Conservation (phyloP, 2,888 invertebrate species). For the Lasioglossum pauxillum region DNA sequence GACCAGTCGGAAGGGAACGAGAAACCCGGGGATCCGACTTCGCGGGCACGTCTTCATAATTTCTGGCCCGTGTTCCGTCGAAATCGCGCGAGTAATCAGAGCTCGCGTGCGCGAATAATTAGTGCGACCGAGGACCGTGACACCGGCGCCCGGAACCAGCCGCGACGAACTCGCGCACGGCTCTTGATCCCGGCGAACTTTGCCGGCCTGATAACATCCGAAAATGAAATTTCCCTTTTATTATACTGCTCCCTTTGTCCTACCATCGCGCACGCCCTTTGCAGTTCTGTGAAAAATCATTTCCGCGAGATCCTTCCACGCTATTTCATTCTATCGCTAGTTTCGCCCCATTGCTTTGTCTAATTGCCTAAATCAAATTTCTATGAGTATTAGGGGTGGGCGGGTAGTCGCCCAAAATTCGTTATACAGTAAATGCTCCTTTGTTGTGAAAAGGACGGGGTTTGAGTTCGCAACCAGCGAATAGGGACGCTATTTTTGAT, state of each 20-base stretch:
- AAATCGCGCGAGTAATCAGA: conserved; percentile 44
- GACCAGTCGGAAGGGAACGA: conserved; percentile 42
- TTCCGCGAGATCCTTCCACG: background rate
- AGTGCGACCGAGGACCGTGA: background rate
- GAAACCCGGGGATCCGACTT: conserved; percentile 27
- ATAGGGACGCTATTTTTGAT: too few relatives aligned
- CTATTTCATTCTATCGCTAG: too few relatives aligned
- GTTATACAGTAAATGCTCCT: too few relatives aligned
- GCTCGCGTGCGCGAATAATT: conserved; percentile 46
- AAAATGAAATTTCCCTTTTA: background rate
- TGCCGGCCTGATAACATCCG: background rate
- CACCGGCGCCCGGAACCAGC: background rate
- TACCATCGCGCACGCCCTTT: too few relatives aligned
- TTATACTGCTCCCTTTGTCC: too few relatives aligned
- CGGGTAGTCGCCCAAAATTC: too few relatives aligned
- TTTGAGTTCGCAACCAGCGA: too few relatives aligned
- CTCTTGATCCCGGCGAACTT: background rate
- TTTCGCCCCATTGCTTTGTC: too few relatives aligned
- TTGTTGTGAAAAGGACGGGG: too few relatives aligned
- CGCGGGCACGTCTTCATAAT: conserved; percentile 54
- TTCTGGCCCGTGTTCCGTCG: conserved; percentile 23
- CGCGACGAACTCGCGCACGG: background rate
- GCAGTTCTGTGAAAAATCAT: background rate
- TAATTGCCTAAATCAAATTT: too few relatives aligned
- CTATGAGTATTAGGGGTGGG: too few relatives aligned